These are phyloP conservation scores for Zhuqinia jingwanae DNA, from an alignment of 2,888 invertebrate genomes.

Conservation along the genomic window DNA sequence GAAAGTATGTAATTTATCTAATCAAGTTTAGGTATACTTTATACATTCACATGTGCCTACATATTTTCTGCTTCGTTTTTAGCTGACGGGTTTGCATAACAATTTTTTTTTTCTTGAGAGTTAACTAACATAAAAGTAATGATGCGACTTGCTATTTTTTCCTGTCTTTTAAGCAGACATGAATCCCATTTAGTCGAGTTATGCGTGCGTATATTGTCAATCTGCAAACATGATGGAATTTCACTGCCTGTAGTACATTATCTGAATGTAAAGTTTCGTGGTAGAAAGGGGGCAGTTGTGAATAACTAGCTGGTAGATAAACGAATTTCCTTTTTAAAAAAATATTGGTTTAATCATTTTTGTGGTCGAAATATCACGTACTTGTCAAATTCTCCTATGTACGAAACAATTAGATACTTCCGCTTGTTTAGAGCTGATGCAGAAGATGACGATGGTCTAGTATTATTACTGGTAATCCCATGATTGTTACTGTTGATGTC, in stretches of 20 bases:
- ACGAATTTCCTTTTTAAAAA: slow-evolving; percentile 7
- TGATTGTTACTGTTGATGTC: not conserved
- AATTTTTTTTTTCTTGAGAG: not conserved
- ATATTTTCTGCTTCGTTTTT: slow-evolving; percentile 20
- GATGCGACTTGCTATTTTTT: not conserved
- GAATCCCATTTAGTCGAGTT: no score
- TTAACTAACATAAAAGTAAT: no score
- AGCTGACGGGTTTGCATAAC: slow-evolving; percentile 58
- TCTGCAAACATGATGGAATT: no score
- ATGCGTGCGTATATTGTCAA: no score
- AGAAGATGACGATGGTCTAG: not conserved
- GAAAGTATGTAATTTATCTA: slow-evolving; percentile 68
- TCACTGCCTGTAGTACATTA: no score
- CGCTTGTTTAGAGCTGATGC: slow-evolving; percentile 81
- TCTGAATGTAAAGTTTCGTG: no score
- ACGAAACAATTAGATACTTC: slow-evolving; percentile 83
- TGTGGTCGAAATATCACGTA: slow-evolving; percentile 77
- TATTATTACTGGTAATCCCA: not conserved
- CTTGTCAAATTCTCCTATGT: slow-evolving; percentile 84
- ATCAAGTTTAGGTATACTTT: slow-evolving; percentile 67
- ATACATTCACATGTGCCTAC: slow-evolving; percentile 53
- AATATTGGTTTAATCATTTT: not conserved
- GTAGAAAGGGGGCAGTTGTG: slow-evolving; percentile 19
- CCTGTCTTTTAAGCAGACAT: not conserved
- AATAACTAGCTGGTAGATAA: not conserved